Evolutionary conservation across 2,888 invertebrate genomes (phyloP), one percentile per base, ranked within the genome.

Genomic region (Spodoptera littoralis): DNA sequence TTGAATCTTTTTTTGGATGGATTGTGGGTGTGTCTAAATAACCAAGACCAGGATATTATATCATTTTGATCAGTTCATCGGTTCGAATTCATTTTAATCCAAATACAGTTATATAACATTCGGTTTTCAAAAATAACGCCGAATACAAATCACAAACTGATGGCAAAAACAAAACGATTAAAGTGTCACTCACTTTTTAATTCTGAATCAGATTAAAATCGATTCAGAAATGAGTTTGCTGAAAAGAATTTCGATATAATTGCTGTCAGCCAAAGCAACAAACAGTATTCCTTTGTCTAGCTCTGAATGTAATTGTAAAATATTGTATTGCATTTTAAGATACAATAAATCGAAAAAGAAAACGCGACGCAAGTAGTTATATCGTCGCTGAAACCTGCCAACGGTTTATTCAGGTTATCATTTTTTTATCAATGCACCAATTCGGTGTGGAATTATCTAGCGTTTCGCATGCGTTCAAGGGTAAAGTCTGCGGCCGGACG

Each of bases 361-460:
- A 73, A 73, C 56, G 43, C 48, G 55, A 12, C 45, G 11, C 36
- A 58, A 59, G 72, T 65, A 68, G 61, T 54, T 76, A 69, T 76
- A 55, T 76, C 76, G 77, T 77, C 76, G 69, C 76, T 77, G 76
- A 87, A 87, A 82, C 82, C 82, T 84, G 81, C 75, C 79, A 65
- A 74, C 79, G 76, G 84, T 87, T 86, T 85, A 88, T 89, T 90
- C 88, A 87, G 87, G 89, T 91, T 92, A 91, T 91, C 89, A 87
- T 80, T 84, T 90, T 36, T 92, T 93, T 92, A 92, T 93, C 91
- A 92, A 92, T 91, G 90, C 92, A 92, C 89, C 90, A 91, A 92
- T 91, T 92, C 84, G 84, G 87, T 79, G 85, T 70, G 81, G 84
- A 87, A 89, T 90, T 90, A 90, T 92, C 90, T 91, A 91, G 88